Base-by-base conservation (phyloP, 2,888 invertebrate species). In the Scrobipalpa costella region DNA sequence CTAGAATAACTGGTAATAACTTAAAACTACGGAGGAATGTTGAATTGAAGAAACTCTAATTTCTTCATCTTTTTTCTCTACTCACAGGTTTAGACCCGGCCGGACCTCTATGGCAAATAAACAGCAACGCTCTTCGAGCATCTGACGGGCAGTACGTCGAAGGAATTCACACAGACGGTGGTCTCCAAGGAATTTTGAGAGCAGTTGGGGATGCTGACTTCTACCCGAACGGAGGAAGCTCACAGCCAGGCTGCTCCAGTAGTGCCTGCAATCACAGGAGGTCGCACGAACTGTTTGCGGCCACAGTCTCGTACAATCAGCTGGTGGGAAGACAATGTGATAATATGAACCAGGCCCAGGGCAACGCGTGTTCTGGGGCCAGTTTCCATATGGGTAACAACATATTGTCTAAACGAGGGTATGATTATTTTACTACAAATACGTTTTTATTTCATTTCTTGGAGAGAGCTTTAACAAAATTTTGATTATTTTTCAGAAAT, bases 11-110 rank as follows among this genome's bases (percentile, higher is more conserved):
- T 33, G 81, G 79, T 82, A 50, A 75, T 83, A 62, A 70, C 84
- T n/a, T n/a, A n/a, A n/a, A n/a, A n/a, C n/a, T n/a, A n/a, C n/a
- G n/a, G n/a, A n/a, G n/a, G n/a, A n/a, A n/a, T n/a, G n/a, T n/a
- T n/a, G n/a, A n/a, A n/a, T n/a, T n/a, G n/a, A n/a, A n/a, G n/a
- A n/a, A n/a, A n/a, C n/a, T n/a, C n/a, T n/a, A n/a, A n/a, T n/a
- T n/a, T n/a, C n/a, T n/a, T n/a, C n/a, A n/a, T n/a, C n/a, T n/a
- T n/a, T n/a, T n/a, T n/a, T n/a, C n/a, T n/a, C n/a, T n/a, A n/a
- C n/a, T n/a, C n/a, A 33, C 65, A 85, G 85, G 80, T 61, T 68
- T 86, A 62, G 86, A 88, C 64, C 87, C 88, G 0, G 86, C 88
- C 17, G 83, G 84, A 27, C 86, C 86, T n/a, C 63, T 61, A 1